Evolutionary conservation across 2,888 invertebrate genomes (phyloP).

Genomic region (Chloroclystis v-ata): DNA sequence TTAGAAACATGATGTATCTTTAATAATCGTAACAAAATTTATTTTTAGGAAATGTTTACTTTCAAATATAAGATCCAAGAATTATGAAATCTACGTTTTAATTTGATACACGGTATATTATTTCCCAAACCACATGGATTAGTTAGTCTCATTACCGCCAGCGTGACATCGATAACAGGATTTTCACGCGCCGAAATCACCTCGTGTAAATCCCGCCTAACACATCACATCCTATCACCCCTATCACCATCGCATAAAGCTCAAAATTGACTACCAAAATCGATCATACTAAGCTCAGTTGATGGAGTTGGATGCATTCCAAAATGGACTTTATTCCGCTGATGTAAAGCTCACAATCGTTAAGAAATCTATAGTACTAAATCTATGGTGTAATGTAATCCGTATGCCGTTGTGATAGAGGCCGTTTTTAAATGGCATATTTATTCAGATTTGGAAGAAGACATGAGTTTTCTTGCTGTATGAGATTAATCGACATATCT

Average conservation of each 20-base stretch:
- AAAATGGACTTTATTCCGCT: slow-evolving; percentile 3
- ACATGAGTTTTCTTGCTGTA: slow-evolving; percentile 23
- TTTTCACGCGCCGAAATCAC: background rate
- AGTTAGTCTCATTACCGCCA: too few species aligned
- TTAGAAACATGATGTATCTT: too few species aligned
- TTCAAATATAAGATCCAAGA: too few species aligned
- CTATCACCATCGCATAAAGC: slow-evolving; percentile 14
- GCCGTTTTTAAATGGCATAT: slow-evolving; percentile 11
- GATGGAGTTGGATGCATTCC: slow-evolving; percentile 5
- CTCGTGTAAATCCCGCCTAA: slow-evolving; percentile 1
- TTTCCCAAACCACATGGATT: too few species aligned
- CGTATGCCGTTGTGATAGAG: slow-evolving; percentile 14
- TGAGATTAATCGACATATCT: slow-evolving; percentile 25
- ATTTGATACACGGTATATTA: too few species aligned
- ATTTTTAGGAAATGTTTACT: too few species aligned
- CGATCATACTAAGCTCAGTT: slow-evolving; percentile 1
- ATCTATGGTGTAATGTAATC: background rate
- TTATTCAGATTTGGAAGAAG: slow-evolving; percentile 22
- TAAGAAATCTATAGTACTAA: background rate
- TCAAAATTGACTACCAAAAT: slow-evolving; percentile 16
- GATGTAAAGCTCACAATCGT: slow-evolving; percentile 10
- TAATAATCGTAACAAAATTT: too few species aligned
- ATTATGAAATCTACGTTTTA: too few species aligned
- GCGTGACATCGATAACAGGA: too few species aligned
- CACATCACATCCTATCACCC: slow-evolving; percentile 8